Conservation (phyloP, 1,140 invertebrate species). For the Drosophila mayri region DNA sequence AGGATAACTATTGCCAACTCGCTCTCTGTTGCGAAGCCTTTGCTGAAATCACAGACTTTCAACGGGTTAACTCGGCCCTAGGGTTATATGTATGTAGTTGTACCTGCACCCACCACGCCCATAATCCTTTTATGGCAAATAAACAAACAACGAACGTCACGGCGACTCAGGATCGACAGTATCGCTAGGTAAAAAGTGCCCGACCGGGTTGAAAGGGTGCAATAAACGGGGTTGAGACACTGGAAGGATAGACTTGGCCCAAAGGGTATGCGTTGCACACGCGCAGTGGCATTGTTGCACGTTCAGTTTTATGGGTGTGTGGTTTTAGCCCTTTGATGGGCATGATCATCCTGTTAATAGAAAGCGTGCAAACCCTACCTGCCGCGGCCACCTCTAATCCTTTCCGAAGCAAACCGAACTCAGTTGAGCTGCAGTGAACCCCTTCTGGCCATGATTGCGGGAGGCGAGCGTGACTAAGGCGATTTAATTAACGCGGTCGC, state of each 20-base stretch:
- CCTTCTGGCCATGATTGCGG: slow-evolving; percentile 52
- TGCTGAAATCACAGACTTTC: slow-evolving; percentile 9
- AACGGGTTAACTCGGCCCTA: slow-evolving; percentile 68
- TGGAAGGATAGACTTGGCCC: slow-evolving; percentile 11
- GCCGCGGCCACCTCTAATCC: slow-evolving; percentile 19
- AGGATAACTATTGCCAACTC: background rate
- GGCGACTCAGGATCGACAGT: slow-evolving; percentile 19
- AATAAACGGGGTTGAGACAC: slow-evolving; percentile 69
- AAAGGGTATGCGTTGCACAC: slow-evolving; percentile 53
- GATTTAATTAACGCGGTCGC: slow-evolving; percentile 84
- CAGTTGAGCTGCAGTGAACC: slow-evolving; percentile 42
- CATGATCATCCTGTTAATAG: slow-evolving; percentile 85
- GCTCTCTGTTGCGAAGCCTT: background rate
- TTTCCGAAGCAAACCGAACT: slow-evolving; percentile 34
- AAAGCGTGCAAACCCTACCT: slow-evolving; percentile 57
- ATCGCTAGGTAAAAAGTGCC: slow-evolving; percentile 64
- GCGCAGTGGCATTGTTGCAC: slow-evolving; percentile 74
- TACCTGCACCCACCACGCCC: slow-evolving; percentile 73
- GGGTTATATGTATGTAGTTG: slow-evolving; percentile 26
- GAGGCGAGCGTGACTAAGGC: slow-evolving; percentile 74
- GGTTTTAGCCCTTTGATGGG: slow-evolving; percentile 85
- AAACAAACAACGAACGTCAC: slow-evolving; percentile 78
- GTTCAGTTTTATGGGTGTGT: slow-evolving; percentile 84
- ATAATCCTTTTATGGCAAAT: slow-evolving; percentile 83
- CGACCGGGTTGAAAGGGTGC: slow-evolving; percentile 58